phyloP scores from a whole-genome alignment of 2,797 vertebrate species.

The Mormyrops attenuatus region DNA sequence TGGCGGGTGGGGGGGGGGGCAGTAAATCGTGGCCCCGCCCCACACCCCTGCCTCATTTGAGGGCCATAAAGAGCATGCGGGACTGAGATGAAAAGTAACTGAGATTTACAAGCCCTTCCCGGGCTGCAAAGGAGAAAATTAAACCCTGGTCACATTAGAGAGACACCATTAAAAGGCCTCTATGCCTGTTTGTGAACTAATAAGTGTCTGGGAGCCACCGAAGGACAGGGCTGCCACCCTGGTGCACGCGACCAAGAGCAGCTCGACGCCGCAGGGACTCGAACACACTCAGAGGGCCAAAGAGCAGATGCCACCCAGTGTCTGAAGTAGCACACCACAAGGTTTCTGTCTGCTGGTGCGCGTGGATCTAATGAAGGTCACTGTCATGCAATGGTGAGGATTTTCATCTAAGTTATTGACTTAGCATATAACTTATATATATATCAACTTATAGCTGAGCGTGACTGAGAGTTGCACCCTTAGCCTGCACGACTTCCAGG shows the following conservation, averaged over 20 bases:
- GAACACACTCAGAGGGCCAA: not conserved
- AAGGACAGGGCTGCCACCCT: not conserved
- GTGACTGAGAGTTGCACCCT: not conserved
- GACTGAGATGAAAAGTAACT: slow-evolving; percentile 75
- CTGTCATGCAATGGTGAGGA: not conserved
- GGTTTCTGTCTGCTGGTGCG: not conserved
- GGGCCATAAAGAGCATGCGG: slow-evolving; percentile 57
- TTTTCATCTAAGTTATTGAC: not conserved
- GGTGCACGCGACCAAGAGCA: not conserved
- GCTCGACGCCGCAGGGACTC: not conserved
- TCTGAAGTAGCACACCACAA: not conserved
- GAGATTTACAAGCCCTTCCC: slow-evolving; percentile 72
- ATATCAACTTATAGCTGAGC: not conserved
- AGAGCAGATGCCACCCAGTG: not conserved
- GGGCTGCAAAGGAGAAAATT: slow-evolving; percentile 75
- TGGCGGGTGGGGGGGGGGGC: slow-evolving; percentile 33
- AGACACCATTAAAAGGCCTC: slow-evolving; percentile 59
- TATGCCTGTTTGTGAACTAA: slow-evolving; percentile 23
- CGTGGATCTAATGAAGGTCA: not conserved
- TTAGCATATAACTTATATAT: not conserved
- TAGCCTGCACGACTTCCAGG: not conserved
- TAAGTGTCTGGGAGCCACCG: not conserved
- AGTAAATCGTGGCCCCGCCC: slow-evolving; percentile 65
- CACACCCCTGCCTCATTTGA: slow-evolving; percentile 59
- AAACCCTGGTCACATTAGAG: slow-evolving; percentile 69